Evolutionary conservation across 1,140 invertebrate genomes (phyloP).

Genomic region (Varroa destructor): DNA sequence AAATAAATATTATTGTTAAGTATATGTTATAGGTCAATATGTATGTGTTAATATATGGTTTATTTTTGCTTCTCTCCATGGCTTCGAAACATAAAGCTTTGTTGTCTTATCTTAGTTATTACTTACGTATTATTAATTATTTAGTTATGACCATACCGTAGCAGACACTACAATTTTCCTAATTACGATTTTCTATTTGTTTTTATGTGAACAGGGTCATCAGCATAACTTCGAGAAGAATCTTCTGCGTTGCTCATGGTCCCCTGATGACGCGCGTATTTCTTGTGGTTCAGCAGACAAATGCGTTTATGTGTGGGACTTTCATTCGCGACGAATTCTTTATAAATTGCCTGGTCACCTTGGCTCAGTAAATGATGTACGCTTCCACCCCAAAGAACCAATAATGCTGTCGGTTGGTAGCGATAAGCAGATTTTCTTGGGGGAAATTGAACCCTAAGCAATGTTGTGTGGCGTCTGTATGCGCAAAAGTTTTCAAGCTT

Average conservation of each 20-base stretch:
- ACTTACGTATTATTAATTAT: too few relatives aligned
- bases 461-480: too few relatives aligned
- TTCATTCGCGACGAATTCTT: constrained; percentile 68
- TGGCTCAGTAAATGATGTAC: constrained; percentile 89
- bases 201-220: constrained; percentile 50
- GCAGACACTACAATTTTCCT: too few relatives aligned
- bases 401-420: constrained; percentile 84
- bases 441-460: constrained; percentile 62
- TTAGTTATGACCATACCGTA: too few relatives aligned
- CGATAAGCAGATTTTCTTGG: constrained; percentile 89
- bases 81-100: too few relatives aligned
- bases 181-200: too few relatives aligned
- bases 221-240: constrained; percentile 98
- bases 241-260: constrained; percentile 73
- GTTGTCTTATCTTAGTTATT: too few relatives aligned
- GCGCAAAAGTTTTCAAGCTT: too few relatives aligned
- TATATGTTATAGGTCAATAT: too few relatives aligned
- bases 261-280: constrained; percentile 66
- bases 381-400: constrained; percentile 89
- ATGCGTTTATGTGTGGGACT: constrained; percentile 94
- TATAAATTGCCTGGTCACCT: constrained; percentile 97
- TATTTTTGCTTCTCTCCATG: too few relatives aligned
- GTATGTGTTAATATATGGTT: too few relatives aligned
- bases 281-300: constrained; percentile 85
- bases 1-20: too few relatives aligned